Evolutionary conservation across 2,888 invertebrate genomes (phyloP).

Genomic region (Theretra japonica): DNA sequence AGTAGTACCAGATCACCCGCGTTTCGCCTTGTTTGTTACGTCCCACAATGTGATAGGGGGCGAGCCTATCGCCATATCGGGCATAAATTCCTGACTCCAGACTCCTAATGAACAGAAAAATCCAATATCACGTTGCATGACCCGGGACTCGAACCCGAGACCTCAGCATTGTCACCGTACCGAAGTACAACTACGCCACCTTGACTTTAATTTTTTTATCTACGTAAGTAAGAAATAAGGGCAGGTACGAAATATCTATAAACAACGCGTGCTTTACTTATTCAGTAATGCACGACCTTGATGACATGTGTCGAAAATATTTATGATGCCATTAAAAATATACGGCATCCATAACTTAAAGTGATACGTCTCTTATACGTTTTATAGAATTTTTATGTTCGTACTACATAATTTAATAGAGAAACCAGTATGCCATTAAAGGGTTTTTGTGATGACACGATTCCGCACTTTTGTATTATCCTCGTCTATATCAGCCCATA

Average conservation of each 20-base stretch:
- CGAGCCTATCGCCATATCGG: no score
- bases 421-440: constrained; percentile 9
- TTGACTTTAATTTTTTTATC: no score
- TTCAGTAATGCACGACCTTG: neutral
- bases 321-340: constrained; percentile 14
- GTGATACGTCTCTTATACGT: constrained; percentile 15
- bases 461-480: neutral
- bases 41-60: no score
- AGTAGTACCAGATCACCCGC: no score
- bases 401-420: neutral
- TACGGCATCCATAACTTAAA: constrained; percentile 20
- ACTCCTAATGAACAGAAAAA: no score
- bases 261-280: neutral
- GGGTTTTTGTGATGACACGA: neutral
- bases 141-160: no score
- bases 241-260: neutral
- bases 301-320: constrained; percentile 5
- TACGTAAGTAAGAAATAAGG: neutral
- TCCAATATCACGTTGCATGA: no score
- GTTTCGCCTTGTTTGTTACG: no score
- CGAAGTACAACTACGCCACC: no score
- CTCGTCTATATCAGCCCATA: no score
- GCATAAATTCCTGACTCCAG: no score
- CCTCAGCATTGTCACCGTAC: no score
- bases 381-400: constrained; percentile 14